Conservation (phyloP, 2,113 vertebrate genomes). For the Cranoglanis bouderius region DNA sequence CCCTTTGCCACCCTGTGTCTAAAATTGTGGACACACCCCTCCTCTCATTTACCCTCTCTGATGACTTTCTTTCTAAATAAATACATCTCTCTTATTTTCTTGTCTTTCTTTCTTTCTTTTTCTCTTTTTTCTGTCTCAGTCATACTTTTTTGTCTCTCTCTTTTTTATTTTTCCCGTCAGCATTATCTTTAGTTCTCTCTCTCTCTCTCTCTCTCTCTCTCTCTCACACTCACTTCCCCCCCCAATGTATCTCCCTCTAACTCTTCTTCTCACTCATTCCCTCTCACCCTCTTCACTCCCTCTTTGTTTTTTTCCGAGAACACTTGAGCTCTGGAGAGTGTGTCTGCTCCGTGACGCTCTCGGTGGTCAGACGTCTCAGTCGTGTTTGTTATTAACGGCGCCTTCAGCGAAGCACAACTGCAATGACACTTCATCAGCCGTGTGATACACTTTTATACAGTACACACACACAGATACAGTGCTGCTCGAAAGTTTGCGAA, state of each 20-base stretch:
- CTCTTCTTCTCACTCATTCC: neutral
- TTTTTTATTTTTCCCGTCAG: conserved; percentile 1
- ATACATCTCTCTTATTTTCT: neutral
- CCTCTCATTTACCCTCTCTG: conserved; percentile 16
- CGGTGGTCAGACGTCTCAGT: neutral
- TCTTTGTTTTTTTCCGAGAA: neutral
- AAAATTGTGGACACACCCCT: neutral
- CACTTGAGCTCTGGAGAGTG: neutral
- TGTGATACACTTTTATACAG: too few species aligned
- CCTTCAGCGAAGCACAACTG: neutral
- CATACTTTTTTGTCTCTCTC: neutral
- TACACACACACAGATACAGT: too few species aligned
- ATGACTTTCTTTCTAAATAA: neutral
- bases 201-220: neutral
- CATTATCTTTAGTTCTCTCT: neutral
- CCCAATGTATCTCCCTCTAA: neutral
- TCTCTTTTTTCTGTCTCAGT: neutral
- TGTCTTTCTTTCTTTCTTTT: neutral
- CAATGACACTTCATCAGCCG: neutral
- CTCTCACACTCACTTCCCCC: neutral
- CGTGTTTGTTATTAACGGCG: conserved; percentile 15
- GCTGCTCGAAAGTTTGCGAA: too few species aligned
- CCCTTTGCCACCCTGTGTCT: neutral
- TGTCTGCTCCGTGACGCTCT: neutral
- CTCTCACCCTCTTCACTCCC: neutral